A percentile compares a stretch with the other conserved stretches of the same genome.
These are phyloP conservation scores for Spicauda simplicius DNA, from an alignment of 2,888 invertebrate species.

Conservation along the genomic window DNA sequence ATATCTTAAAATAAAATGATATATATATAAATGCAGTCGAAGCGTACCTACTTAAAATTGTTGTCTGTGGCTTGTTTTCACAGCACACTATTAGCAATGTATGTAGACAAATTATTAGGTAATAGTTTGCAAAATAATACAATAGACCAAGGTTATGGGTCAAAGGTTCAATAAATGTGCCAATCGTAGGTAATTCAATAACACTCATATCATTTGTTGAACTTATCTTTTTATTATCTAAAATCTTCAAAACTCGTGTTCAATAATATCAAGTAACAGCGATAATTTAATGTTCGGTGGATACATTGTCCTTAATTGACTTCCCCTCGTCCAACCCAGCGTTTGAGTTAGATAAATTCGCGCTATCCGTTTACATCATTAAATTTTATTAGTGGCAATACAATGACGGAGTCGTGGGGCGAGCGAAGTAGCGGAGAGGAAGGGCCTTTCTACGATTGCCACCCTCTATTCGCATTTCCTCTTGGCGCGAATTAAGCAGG, in stretches of 20 bases:
- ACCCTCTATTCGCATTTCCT: slow-evolving; percentile 78
- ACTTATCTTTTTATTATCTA: slow-evolving; percentile 20
- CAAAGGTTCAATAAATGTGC: neutral
- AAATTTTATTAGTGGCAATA: slow-evolving; percentile 82
- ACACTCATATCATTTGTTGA: slow-evolving; percentile 13
- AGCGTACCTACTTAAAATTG: too few relatives aligned
- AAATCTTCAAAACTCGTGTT: slow-evolving; percentile 40
- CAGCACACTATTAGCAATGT: too few relatives aligned
- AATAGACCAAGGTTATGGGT: neutral
- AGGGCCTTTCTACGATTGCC: slow-evolving; percentile 71
- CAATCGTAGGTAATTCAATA: neutral
- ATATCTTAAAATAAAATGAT: too few relatives aligned
- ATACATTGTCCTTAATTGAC: slow-evolving; percentile 76
- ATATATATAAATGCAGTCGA: too few relatives aligned
- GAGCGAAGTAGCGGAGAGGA: slow-evolving; percentile 60
- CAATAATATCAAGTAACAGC: slow-evolving; percentile 62
- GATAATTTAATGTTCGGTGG: slow-evolving; percentile 65
- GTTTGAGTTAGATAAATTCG: slow-evolving; percentile 77
- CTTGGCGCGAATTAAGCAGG: slow-evolving; percentile 80
- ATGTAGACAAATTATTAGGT: too few relatives aligned
- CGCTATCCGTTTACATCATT: slow-evolving; percentile 84
- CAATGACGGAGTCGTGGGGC: slow-evolving; percentile 69
- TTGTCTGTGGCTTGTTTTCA: too few relatives aligned
- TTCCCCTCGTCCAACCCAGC: slow-evolving; percentile 69
- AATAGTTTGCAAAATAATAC: neutral